These are phyloP conservation scores for Macrobrachium nipponense DNA, from an alignment of 1,140 invertebrate genomes.

Conservation along the genomic window DNA sequence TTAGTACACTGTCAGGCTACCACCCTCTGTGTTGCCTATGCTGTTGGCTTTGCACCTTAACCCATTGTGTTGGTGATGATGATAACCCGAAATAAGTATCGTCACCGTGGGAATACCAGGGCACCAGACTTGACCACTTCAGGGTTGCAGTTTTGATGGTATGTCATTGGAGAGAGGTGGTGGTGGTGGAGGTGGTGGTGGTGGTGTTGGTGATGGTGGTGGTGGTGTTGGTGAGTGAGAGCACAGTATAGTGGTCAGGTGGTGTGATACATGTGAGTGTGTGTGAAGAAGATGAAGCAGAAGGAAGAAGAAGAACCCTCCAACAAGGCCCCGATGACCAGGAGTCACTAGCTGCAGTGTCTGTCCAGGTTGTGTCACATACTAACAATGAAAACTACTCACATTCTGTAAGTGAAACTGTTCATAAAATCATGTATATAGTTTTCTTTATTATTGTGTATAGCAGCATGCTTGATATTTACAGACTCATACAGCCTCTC, in stretches of 20 bases:
- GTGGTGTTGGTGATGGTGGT: background rate
- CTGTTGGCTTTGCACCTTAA: slow-evolving; percentile 55
- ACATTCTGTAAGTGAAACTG: slow-evolving; percentile 60
- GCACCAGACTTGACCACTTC: slow-evolving; percentile 26
- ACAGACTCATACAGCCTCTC: slow-evolving; percentile 62
- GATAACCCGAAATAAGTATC: slow-evolving; percentile 41
- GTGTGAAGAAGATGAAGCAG: background rate
- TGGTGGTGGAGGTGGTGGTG: background rate
- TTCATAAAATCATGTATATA: slow-evolving; percentile 62
- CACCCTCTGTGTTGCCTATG: slow-evolving; percentile 59
- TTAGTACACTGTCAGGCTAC: slow-evolving; percentile 60
- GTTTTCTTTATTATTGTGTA: slow-evolving; percentile 63
- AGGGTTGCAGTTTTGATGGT: slow-evolving; percentile 21
- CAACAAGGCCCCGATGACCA: slow-evolving; percentile 59
- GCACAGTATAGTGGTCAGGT: too few species aligned
- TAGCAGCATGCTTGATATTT: slow-evolving; percentile 61
- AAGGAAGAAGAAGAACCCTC: slow-evolving; percentile 33
- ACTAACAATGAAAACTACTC: slow-evolving; percentile 61
- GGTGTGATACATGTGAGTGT: slow-evolving; percentile 50
- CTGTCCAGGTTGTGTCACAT: slow-evolving; percentile 62
- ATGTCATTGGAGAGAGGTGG: slow-evolving; percentile 42
- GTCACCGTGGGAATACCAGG: slow-evolving; percentile 17
- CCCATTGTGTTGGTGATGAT: slow-evolving; percentile 58
- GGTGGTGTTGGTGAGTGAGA: too few species aligned
- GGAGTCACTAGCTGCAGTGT: slow-evolving; percentile 60